Conservation (phyloP, 2,888 invertebrate species). For the Pyralis farinalis region DNA sequence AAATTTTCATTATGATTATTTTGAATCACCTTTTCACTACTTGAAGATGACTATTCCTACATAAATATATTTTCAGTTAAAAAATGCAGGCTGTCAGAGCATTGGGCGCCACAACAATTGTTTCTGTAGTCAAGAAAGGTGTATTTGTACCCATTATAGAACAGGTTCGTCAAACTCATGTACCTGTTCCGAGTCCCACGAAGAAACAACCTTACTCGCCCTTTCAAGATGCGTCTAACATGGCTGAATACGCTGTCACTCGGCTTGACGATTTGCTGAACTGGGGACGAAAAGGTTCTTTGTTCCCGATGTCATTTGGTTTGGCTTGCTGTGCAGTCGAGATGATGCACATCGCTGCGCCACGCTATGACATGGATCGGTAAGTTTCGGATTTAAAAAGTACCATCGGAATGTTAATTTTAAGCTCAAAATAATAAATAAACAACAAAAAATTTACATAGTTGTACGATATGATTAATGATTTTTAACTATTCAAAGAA, state of each 20-base stretch:
- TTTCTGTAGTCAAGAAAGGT: constrained; percentile 73
- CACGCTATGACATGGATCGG: constrained; percentile 99
- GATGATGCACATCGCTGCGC: constrained; percentile 99
- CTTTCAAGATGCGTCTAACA: constrained; percentile 85
- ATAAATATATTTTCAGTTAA: constrained; percentile 20
- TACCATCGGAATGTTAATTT: too few relatives aligned
- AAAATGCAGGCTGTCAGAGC: constrained; percentile 71
- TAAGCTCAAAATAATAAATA: too few relatives aligned
- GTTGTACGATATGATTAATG: too few relatives aligned
- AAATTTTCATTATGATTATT: too few relatives aligned
- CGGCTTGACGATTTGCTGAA: constrained; percentile 96
- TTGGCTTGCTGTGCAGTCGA: constrained; percentile 99
- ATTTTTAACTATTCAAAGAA: too few relatives aligned
- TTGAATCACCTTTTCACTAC: too few relatives aligned
- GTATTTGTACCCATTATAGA: constrained; percentile 63
- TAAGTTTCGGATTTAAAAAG: too few relatives aligned
- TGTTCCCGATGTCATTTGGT: constrained; percentile 99
- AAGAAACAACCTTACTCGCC: constrained; percentile 85
- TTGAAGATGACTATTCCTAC: too few relatives aligned
- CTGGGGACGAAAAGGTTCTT: constrained; percentile 96
- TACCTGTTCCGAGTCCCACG: constrained; percentile 64
- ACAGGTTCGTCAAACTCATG: constrained; percentile 66
- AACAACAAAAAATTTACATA: too few relatives aligned
- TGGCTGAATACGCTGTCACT: constrained; percentile 94
- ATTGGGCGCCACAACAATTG: constrained; percentile 51